Conservation (phyloP, 2,797 vertebrate genomes). For the Clamator glandarius region DNA sequence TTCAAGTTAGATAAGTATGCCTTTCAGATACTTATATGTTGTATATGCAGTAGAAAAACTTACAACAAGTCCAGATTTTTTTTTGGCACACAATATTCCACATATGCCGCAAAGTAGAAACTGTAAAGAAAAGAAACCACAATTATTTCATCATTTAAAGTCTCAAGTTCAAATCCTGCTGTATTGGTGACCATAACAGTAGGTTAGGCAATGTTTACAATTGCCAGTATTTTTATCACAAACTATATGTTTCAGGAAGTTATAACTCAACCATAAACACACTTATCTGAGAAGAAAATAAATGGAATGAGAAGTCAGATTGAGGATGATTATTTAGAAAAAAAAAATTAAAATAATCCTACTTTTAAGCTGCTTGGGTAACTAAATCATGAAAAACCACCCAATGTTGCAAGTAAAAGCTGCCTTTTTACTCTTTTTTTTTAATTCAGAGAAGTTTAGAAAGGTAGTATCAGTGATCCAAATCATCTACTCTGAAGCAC, state of each 20-base stretch:
- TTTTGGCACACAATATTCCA: conserved; percentile 94
- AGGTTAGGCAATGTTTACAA: not conserved
- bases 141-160: conserved; percentile 57
- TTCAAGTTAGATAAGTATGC: not conserved
- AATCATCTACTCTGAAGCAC: not conserved
- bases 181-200: not conserved
- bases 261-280: not conserved
- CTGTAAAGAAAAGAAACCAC: conserved; percentile 75
- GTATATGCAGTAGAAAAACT: conserved; percentile 77
- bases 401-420: not conserved
- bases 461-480: not conserved
- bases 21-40: conserved; percentile 26
- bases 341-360: not conserved
- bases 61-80: conserved; percentile 96
- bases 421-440: not conserved
- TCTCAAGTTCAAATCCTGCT: not conserved
- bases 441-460: not conserved
- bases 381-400: not conserved
- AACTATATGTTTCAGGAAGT: conserved; percentile 19
- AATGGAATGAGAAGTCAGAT: not conserved
- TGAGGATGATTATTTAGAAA: not conserved
- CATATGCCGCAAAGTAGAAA: conserved; percentile 96
- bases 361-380: not conserved
- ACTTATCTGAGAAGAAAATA: not conserved
- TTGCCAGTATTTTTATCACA: conserved; percentile 23